Percentiles rank a stretch among this genome's conserved stretches.
These are phyloP conservation scores for Rotaria sp. DNA, from an alignment of 2,888 invertebrate species.

Conservation along the genomic window DNA sequence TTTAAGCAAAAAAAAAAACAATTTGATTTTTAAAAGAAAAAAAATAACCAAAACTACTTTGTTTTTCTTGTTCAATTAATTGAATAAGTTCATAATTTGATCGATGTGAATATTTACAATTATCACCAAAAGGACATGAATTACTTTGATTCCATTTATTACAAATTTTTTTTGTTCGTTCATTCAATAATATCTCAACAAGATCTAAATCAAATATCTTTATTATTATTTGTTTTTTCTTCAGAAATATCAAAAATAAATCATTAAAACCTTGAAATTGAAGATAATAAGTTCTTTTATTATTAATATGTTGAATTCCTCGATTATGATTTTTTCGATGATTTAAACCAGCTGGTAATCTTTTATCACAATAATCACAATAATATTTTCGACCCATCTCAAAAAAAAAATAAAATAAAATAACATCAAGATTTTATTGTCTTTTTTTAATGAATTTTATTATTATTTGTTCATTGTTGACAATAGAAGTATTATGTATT, in stretches of 20 bases:
- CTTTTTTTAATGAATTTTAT: no score
- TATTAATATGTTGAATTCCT: not conserved
- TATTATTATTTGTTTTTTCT: no score
- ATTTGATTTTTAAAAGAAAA: not conserved
- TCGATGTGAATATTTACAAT: conserved; percentile 27
- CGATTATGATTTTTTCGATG: conserved; percentile 5
- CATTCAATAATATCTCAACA: not conserved
- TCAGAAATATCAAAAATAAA: no score
- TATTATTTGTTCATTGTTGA: not conserved
- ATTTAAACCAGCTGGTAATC: not conserved
- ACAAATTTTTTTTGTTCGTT: not conserved
- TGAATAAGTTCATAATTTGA: not conserved
- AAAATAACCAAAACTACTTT: not conserved
- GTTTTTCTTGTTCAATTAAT: not conserved
- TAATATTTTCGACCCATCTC: conserved; percentile 19
- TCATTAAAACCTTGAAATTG: not conserved
- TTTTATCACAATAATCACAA: conserved; percentile 26
- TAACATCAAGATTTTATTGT: no score
- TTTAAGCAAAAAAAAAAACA: not conserved
- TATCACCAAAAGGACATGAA: not conserved
- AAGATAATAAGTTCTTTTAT: not conserved
- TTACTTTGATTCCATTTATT: not conserved
- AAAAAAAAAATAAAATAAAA: not conserved
- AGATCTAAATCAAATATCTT: not conserved
- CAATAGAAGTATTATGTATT: not conserved